A percentile compares a stretch with the other conserved stretches of the same genome.
phyloP scores from a whole-genome alignment of 1,140 invertebrate genomes.

The Drosophila parabipectinata region DNA sequence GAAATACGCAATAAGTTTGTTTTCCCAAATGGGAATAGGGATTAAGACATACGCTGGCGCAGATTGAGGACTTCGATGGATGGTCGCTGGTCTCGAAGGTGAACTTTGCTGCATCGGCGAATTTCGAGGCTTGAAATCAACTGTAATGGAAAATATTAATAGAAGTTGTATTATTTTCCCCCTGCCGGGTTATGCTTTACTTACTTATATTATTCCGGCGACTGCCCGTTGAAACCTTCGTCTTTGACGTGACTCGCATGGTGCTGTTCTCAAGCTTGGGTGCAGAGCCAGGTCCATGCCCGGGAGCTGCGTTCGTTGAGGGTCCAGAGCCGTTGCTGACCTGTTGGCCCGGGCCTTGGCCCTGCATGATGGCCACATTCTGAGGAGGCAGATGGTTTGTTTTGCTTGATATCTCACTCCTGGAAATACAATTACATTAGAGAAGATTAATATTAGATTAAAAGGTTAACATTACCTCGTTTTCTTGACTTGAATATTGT shows the following conservation, averaged over 20 bases:
- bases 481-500: slow-evolving; percentile 97
- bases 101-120: slow-evolving; percentile 82
- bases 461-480: slow-evolving; percentile 94
- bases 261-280: slow-evolving; percentile 78
- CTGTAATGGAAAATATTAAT: slow-evolving; percentile 31
- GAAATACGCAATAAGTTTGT: background rate
- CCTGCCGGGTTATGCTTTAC: slow-evolving; percentile 5
- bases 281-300: slow-evolving; percentile 59
- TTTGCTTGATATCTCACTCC: slow-evolving; percentile 77
- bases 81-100: slow-evolving; percentile 68
- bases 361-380: slow-evolving; percentile 31
- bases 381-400: slow-evolving; percentile 68
- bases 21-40: background rate
- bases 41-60: slow-evolving; percentile 72
- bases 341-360: slow-evolving; percentile 2
- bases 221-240: slow-evolving; percentile 83
- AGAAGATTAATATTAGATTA: no score
- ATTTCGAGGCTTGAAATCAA: slow-evolving; percentile 82
- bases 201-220: slow-evolving; percentile 79
- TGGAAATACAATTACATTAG: slow-evolving; percentile 23
- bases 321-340: slow-evolving; percentile 27
- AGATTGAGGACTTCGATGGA: slow-evolving; percentile 81
- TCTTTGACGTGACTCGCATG: slow-evolving; percentile 77
- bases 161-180: background rate
- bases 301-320: slow-evolving; percentile 23